Evolutionary conservation across 2,888 invertebrate species (phyloP).

Genomic region (Campaea margaritaria): DNA sequence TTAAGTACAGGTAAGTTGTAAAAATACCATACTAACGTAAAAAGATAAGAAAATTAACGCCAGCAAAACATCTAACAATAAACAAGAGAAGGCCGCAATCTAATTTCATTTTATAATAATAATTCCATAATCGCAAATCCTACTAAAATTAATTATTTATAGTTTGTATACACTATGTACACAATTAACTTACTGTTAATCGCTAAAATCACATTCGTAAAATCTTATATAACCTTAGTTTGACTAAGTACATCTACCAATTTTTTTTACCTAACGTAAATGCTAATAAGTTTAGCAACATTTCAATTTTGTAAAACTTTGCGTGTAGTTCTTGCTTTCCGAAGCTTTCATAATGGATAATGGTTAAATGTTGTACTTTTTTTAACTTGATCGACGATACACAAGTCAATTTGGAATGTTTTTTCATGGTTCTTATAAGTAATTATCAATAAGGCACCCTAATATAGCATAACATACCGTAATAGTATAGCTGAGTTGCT

Average conservation of each 20-base stretch:
- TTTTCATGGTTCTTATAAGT: too few species aligned
- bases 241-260: conserved; percentile 58
- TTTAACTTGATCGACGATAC: too few species aligned
- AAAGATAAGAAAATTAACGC: too few species aligned
- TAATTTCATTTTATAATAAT: conserved; percentile 4
- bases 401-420: neutral
- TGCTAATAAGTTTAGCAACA: conserved; percentile 10
- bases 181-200: conserved; percentile 45
- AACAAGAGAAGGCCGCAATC: conserved; percentile 7
- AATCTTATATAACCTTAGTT: conserved; percentile 54
- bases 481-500: too few species aligned
- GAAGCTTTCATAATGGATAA: too few species aligned
- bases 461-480: too few species aligned
- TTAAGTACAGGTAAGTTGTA: too few species aligned
- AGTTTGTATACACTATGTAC: conserved; percentile 28
- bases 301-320: neutral
- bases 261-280: conserved; percentile 12
- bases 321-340: neutral
- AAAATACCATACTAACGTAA: too few species aligned
- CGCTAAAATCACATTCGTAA: conserved; percentile 52
- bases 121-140: neutral
- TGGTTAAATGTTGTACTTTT: too few species aligned
- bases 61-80: too few species aligned
- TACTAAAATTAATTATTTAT: conserved; percentile 8
- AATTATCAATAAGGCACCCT: too few species aligned